Percentiles rank a stretch among this genome's conserved stretches.
These are phyloP conservation scores for Agelas oroides DNA, from an alignment of 37 sponge, comb jelly and placozoan genomes.

Conservation along the genomic window DNA sequence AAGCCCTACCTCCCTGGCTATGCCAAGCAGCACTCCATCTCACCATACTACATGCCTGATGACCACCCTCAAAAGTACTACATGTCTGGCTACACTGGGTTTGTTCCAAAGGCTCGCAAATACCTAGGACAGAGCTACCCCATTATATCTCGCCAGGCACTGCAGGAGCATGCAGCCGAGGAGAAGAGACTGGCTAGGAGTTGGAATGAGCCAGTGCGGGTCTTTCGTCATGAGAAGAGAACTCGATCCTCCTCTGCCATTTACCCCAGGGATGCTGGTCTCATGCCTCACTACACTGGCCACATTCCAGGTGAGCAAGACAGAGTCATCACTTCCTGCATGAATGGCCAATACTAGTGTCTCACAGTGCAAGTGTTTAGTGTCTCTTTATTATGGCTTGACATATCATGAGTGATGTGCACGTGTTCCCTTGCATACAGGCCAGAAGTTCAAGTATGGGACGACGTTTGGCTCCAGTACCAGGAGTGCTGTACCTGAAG, in stretches of 20 bases:
- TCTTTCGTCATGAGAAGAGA: conserved; percentile 38
- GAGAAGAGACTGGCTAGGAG: conserved; percentile 48
- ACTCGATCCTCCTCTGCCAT: conserved; percentile 26
- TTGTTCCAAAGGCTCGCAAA: conserved; percentile 89
- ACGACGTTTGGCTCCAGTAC: conserved; percentile 76
- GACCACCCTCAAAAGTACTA: conserved; percentile 82
- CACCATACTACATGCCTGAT: conserved; percentile 78
- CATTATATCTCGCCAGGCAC: conserved; percentile 79
- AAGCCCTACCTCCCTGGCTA: conserved; percentile 68
- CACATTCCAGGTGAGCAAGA: conserved; percentile 85
- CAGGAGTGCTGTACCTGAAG: conserved; percentile 52
- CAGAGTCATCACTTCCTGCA: not conserved
- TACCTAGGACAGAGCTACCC: conserved; percentile 94
- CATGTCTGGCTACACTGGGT: conserved; percentile 98
- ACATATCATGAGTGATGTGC: not conserved
- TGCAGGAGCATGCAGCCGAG: conserved; percentile 79
- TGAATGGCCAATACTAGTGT: not conserved
- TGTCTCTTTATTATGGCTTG: not conserved
- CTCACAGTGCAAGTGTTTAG: not conserved
- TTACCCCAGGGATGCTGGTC: conserved; percentile 81
- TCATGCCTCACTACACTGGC: conserved; percentile 95
- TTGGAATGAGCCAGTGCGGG: conserved; percentile 52
- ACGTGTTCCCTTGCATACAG: conserved; percentile 22
- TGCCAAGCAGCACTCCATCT: conserved; percentile 80
- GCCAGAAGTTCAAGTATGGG: conserved; percentile 79